Conservation (phyloP, 2,888 invertebrate species). For the Apamea crenata region DNA sequence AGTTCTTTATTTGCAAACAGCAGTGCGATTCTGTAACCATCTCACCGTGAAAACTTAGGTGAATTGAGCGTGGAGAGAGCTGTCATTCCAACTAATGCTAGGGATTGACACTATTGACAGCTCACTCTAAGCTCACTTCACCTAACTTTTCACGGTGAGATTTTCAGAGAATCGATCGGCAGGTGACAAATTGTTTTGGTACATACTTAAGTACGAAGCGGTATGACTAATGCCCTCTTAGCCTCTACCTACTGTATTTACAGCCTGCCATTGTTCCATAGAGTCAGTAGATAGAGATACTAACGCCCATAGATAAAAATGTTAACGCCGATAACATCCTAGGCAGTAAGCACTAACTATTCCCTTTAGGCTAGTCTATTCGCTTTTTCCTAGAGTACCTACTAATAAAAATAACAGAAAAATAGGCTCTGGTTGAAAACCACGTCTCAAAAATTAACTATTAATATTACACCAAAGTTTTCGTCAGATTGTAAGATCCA, state of each 20-base stretch:
- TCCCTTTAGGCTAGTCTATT: not conserved
- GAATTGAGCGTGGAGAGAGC: too few relatives aligned
- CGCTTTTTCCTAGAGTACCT: not conserved
- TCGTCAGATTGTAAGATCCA: not conserved
- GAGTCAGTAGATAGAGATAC: not conserved
- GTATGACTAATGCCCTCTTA: not conserved
- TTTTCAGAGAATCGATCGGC: too few relatives aligned
- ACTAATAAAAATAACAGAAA: not conserved
- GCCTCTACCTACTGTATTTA: not conserved
- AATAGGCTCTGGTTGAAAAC: not conserved
- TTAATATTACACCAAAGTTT: not conserved
- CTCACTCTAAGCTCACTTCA: too few relatives aligned
- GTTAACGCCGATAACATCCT: not conserved
- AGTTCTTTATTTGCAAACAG: slow-evolving; percentile 9
- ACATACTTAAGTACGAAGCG: not conserved
- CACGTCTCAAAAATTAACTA: not conserved
- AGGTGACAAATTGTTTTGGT: slow-evolving; percentile 15
- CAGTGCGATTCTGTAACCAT: too few relatives aligned
- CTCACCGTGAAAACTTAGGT: too few relatives aligned
- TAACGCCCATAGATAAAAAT: not conserved
- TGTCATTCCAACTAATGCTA: too few relatives aligned
- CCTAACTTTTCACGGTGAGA: too few relatives aligned
- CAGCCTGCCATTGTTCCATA: not conserved
- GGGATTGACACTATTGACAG: too few relatives aligned
- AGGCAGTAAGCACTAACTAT: too few relatives aligned